Conservation (phyloP, 2,113 vertebrate species). For the Periophthalmus modestus region DNA sequence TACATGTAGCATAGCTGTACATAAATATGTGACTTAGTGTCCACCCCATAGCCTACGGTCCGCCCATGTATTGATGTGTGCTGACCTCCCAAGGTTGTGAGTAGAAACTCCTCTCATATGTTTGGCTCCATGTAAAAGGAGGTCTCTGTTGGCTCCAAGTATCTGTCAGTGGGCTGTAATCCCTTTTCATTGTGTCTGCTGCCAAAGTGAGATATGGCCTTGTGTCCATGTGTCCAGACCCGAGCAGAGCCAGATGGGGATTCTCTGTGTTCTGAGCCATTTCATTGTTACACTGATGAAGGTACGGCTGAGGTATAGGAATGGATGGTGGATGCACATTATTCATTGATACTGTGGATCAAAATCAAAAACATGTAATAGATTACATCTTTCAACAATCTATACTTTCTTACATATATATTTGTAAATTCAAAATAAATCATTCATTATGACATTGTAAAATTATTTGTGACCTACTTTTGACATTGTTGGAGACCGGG, state of each 20-base stretch:
- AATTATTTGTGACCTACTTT: conserved; percentile 23
- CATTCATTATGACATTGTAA: conserved; percentile 2
- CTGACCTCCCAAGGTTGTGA: conserved; percentile 34
- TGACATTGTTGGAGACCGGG: not conserved
- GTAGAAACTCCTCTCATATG: conserved; percentile 44
- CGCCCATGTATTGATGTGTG: conserved; percentile 16
- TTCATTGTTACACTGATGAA: conserved; percentile 15
- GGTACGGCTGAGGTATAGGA: conserved; percentile 4
- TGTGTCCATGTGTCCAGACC: conserved; percentile 29
- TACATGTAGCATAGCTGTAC: not conserved
- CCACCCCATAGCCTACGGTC: not conserved
- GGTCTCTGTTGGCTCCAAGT: conserved; percentile 48
- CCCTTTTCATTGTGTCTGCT: conserved; percentile 22
- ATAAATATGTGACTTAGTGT: not conserved
- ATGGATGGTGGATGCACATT: conserved; percentile 9
- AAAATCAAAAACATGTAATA: conserved; percentile 1
- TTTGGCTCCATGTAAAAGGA: conserved; percentile 40
- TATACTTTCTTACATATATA: not conserved
- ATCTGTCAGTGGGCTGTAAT: conserved; percentile 14
- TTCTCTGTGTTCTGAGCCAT: conserved; percentile 19
- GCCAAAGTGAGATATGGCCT: conserved; percentile 30
- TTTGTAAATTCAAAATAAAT: not conserved
- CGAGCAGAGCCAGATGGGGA: conserved; percentile 19
- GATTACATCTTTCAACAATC: not conserved
- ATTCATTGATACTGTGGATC: conserved; percentile 10